Evolutionary conservation across 2,888 invertebrate genomes (phyloP), one percentile per base, ranked within the genome.

Genomic region (Piscicola geometra): DNA sequence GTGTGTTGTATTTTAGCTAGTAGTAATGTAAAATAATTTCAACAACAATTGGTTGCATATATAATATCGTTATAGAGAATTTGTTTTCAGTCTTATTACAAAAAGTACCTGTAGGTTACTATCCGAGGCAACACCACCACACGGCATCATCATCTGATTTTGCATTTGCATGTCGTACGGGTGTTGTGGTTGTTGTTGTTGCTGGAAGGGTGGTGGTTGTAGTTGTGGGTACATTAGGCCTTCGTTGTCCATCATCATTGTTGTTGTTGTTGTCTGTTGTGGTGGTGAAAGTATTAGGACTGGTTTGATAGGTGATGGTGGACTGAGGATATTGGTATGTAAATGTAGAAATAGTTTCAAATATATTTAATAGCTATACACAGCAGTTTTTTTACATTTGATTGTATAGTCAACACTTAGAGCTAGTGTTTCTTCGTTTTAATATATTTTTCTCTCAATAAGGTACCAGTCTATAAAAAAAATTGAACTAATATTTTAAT

Each of bases 61-160:
- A n/a, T n/a, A n/a, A n/a, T n/a, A n/a, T n/a, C n/a, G n/a, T n/a
- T n/a, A n/a, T n/a, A n/a, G n/a, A n/a, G n/a, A n/a, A n/a, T n/a
- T n/a, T n/a, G n/a, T n/a, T n/a, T n/a, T n/a, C n/a, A n/a, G n/a
- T n/a, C n/a, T n/a, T n/a, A n/a, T n/a, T n/a, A n/a, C n/a, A n/a
- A n/a, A n/a, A n/a, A n/a, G n/a, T n/a, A n/a, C 60, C 60, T 56
- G 60, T 21, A 18, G 60, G 60, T 21, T 56, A n/a, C n/a, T 56
- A 21, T 56, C 60, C 21, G 60, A 56, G n/a, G 12, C 25, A 3
- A 25, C n/a, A 15, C 60, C 25, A 3, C n/a, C 60, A 56, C 60
- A 56, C 25, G 60, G 25, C n/a, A 56, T 5, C 60, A 56, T 56
- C 60, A 56, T 56, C 60, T 56, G 60, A n/a, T 56, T 56, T 5